Base-by-base conservation (phyloP, 1,140 invertebrate genomes). In the Bradysia coprophila region DNA sequence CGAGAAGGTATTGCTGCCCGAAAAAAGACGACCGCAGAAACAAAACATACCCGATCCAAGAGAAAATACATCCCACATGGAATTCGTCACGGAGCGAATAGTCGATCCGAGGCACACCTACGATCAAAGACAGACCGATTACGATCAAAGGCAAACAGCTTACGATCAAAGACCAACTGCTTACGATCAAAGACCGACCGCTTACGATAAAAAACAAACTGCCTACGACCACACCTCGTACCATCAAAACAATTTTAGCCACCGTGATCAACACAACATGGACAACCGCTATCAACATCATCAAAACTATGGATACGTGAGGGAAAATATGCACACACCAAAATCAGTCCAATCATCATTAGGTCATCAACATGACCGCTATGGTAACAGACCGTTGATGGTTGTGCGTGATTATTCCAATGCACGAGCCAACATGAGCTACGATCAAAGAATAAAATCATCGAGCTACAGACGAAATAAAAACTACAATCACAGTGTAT, bases 1-100 rank as follows among this genome's bases (percentile, higher is more conserved):
- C 34, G 37, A 41, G 4, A 38, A 42, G 16, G 28, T 45, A 34
- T 15, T 43, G n/a, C 10, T 43, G 36, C 42, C 42, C 16, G 42
- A 43, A 31, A 43, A 43, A 21, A 38, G 19, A 23, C 34, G 42
- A 16, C 42, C 42, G 21, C 11, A 10, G 18, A 20, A 10, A 4
- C 18, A 38, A 5, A 38, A 16, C 11, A 11, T 38, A 4, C n/a
- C n/a, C 15, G 36, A 38, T 38, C 5, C 36, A 28, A 20, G 9
- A 38, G 4, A 38, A 38, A 38, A 38, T 18, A 18, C 9, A 3
- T 10, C n/a, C 21, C 16, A 20, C 11, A 18, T 20, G 21, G 18
- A 38, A n/a, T 6, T 10, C 21, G 10, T 20, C 18, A 18, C n/a
- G 10, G 3, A 16, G 18, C 32, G 32, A 34, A 34, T 34, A 34